Evolutionary conservation across 2,888 invertebrate species (phyloP), one percentile per base, ranked within the genome.

Genomic region (Omphaloscelis lunosa): DNA sequence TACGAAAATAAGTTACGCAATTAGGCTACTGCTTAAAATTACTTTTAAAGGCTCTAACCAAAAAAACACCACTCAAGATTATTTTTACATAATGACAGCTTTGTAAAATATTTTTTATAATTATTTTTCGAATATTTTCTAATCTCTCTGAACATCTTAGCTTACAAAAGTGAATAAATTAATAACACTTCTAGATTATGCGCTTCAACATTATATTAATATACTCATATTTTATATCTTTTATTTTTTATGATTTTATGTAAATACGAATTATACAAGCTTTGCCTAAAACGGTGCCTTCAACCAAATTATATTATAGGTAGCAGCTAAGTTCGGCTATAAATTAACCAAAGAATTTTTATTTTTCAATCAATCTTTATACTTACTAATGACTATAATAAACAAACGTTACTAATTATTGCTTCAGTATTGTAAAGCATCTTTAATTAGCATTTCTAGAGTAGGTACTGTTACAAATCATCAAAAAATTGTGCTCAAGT

Each of bases 371-470:
- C 59, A 45, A 63, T 56, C 39, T 74, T 72, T 71, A 53, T 74
- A 79, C 56, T 75, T 77, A 78, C 67, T 79, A 72, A 77, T 75
- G 45, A 76, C 12, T 63, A 72, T 72, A 62, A 74, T 72, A 65
- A 61, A 72, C 74, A 48, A 78, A 77, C 70, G 63, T 77, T 68
- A 85, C 80, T 80, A 80, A 82, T 85, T 79, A 88, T 87, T 82
- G 89, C 89, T 92, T 91, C 89, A 91, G 89, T 89, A 90, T 89
- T 91, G 80, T 84, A 88, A 86, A 89, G 88, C 89, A 89, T 78
- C 77, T 86, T 90, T 85, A 89, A 85, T 92, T 93, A 93, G 93
- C 93, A 93, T 93, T 93, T 93, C 83, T 92, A 93, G 91, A 85
- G 87, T 92, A 92, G 90, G 86, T 72, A 79, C 69, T 76, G 73